Evolutionary conservation across 2,888 invertebrate genomes (phyloP).

Genomic region (Hoplodrina ambigua): DNA sequence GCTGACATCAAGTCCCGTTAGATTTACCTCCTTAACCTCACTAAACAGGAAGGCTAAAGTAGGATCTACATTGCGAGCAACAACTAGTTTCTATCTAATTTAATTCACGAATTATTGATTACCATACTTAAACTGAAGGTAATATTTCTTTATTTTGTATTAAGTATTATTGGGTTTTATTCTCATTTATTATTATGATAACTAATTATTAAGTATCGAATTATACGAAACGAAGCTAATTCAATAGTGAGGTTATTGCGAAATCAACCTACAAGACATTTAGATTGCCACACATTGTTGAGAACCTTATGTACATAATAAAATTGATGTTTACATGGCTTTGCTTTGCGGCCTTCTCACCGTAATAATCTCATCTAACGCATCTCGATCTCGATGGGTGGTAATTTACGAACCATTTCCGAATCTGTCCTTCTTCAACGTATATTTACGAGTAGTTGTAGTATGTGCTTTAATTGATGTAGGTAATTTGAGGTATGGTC

Average conservation of each 20-base stretch:
- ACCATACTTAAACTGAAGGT: background rate
- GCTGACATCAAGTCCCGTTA: no score
- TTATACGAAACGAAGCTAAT: constrained; percentile 49
- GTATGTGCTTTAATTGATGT: constrained; percentile 36
- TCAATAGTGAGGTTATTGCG: constrained; percentile 44
- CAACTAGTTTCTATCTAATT: constrained; percentile 5
- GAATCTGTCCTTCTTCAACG: constrained; percentile 50
- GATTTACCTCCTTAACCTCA: no score
- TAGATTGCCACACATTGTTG: constrained; percentile 62
- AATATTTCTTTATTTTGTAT: constrained; percentile 5
- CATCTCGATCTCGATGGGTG: constrained; percentile 51
- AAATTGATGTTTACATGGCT: constrained; percentile 75
- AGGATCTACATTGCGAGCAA: background rate
- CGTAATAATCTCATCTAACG: constrained; percentile 64
- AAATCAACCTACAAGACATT: constrained; percentile 51
- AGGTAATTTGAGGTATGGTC: constrained; percentile 25
- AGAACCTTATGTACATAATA: constrained; percentile 61
- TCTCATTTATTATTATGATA: constrained; percentile 2
- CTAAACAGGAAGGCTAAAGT: background rate
- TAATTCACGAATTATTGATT: constrained; percentile 8
- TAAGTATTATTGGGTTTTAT: constrained; percentile 2
- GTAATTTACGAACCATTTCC: constrained; percentile 54
- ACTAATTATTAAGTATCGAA: constrained; percentile 21
- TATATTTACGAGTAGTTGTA: constrained; percentile 40
- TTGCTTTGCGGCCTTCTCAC: constrained; percentile 72